phyloP scores from a whole-genome alignment of 64 coral and sea anemone genomes.

The Orbicella faveolata region DNA sequence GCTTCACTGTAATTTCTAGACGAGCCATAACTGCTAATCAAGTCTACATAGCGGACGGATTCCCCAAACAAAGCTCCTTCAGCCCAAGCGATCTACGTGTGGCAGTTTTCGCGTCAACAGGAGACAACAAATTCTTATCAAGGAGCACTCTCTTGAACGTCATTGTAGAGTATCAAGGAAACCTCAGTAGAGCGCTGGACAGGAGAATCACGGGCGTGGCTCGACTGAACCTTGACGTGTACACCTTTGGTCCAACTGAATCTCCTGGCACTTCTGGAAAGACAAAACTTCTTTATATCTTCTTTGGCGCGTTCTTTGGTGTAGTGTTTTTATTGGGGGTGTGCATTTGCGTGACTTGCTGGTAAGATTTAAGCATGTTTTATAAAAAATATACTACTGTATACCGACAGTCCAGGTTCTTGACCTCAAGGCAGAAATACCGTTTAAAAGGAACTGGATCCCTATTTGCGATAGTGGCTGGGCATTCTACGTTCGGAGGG shows the following conservation, averaged over 20 bases:
- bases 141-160: background rate
- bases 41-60: slow-evolving; percentile 11
- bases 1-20: background rate
- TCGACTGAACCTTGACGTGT: background rate
- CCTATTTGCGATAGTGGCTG: too few relatives aligned
- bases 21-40: background rate
- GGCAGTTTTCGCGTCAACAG: background rate
- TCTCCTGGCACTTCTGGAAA: background rate
- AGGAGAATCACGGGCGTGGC: background rate
- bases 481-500: too few relatives aligned
- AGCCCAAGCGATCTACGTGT: background rate
- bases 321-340: background rate
- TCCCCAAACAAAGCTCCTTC: background rate
- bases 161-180: background rate
- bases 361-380: background rate
- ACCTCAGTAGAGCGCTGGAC: background rate
- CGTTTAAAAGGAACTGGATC: too few relatives aligned
- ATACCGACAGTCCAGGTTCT: too few relatives aligned
- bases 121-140: slow-evolving; percentile 20
- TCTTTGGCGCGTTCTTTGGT: background rate
- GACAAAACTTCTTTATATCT: background rate
- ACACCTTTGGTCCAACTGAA: background rate
- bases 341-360: slow-evolving; percentile 1
- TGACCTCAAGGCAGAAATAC: too few relatives aligned
- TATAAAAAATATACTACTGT: background rate